phyloP scores from a whole-genome alignment of 2,797 vertebrate species.

The Danionella dracula region DNA sequence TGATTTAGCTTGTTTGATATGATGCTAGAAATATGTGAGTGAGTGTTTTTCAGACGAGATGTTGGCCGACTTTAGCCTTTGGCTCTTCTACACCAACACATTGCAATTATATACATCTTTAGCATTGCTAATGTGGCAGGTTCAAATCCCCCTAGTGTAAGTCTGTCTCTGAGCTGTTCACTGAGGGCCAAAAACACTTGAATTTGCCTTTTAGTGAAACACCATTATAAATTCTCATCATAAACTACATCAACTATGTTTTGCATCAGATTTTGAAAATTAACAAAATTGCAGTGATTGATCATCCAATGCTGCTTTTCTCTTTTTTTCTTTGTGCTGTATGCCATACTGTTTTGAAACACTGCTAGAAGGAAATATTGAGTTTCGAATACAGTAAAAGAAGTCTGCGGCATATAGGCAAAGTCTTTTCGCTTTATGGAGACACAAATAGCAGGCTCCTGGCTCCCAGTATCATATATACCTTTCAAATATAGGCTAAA shows the following conservation, averaged over 20 bases:
- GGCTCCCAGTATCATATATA: conserved; percentile 57
- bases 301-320: no score
- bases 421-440: conserved; percentile 54
- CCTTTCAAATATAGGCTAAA: conserved; percentile 35
- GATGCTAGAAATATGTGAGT: not conserved
- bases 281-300: no score
- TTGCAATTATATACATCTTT: conserved; percentile 55
- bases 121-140: conserved; percentile 45
- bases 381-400: conserved; percentile 32
- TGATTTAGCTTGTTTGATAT: not conserved
- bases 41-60: conserved; percentile 1
- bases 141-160: conserved; percentile 37
- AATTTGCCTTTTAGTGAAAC: conserved; percentile 28
- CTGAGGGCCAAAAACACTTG: conserved; percentile 19
- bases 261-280: no score
- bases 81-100: conserved; percentile 6
- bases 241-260: no score
- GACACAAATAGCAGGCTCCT: conserved; percentile 54
- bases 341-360: conserved; percentile 9
- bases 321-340: not conserved
- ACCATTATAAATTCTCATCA: conserved; percentile 27
- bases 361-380: not conserved
- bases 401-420: conserved; percentile 39
- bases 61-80: not conserved
- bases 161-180: conserved; percentile 25